These are phyloP conservation scores for Vanessa atalanta DNA, from an alignment of 1,140 invertebrate species.

Conservation along the genomic window DNA sequence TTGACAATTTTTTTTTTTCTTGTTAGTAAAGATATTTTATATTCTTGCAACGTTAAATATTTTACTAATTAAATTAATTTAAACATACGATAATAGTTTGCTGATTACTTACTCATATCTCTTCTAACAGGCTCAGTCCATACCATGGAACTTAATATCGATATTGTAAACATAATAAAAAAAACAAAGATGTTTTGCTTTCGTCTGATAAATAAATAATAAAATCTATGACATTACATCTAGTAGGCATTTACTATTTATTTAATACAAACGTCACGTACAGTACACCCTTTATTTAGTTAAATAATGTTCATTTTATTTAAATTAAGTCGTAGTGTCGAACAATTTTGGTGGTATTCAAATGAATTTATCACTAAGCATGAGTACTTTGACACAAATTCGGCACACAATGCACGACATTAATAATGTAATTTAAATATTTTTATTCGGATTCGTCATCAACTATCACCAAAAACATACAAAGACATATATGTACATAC, in stretches of 20 bases:
- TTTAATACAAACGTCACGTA: slow-evolving; percentile 31
- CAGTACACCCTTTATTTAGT: slow-evolving; percentile 13
- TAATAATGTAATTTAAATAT: slow-evolving; percentile 41
- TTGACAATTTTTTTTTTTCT: slow-evolving; percentile 15
- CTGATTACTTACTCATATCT: too few species aligned
- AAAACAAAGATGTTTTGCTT: neutral
- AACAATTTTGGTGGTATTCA: slow-evolving; percentile 34
- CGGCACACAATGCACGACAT: slow-evolving; percentile 40
- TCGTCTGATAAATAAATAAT: neutral
- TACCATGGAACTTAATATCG: neutral
- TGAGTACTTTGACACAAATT: slow-evolving; percentile 34
- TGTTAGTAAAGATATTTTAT: neutral
- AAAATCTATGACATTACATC: neutral
- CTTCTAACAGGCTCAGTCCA: neutral
- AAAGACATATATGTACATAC: too few species aligned
- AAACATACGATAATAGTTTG: too few species aligned
- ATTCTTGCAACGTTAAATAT: neutral
- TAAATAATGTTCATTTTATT: slow-evolving; percentile 36
- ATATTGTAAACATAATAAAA: neutral
- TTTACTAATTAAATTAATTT: neutral
- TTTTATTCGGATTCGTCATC: slow-evolving; percentile 28
- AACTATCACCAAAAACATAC: too few species aligned
- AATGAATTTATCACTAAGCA: slow-evolving; percentile 30
- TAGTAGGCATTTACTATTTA: slow-evolving; percentile 19
- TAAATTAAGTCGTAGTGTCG: slow-evolving; percentile 28